phyloP scores from a whole-genome alignment of 37 sponge, comb jelly and placozoan species.

The Beroe ovata region DNA sequence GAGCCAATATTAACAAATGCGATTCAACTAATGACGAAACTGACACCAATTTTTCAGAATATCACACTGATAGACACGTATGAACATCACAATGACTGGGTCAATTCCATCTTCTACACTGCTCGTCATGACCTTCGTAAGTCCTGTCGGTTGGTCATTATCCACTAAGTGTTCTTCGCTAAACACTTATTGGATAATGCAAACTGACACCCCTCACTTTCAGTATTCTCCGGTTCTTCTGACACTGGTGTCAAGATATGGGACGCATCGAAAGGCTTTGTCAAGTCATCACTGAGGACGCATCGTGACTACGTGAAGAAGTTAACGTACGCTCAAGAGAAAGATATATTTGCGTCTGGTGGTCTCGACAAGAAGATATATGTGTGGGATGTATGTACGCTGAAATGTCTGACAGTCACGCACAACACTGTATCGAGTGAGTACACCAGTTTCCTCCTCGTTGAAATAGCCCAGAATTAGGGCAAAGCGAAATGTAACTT shows the following conservation, averaged over 20 bases:
- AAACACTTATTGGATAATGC: background rate
- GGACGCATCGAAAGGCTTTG: constrained; percentile 75
- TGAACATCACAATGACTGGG: constrained; percentile 98
- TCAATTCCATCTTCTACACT: constrained; percentile 81
- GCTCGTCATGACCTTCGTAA: constrained; percentile 17
- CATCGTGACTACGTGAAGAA: constrained; percentile 92
- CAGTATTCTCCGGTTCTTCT: constrained; percentile 94
- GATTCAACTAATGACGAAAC: too few species aligned
- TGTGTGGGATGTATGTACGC: constrained; percentile 88
- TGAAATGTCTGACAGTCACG: constrained; percentile 76
- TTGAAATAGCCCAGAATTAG: background rate
- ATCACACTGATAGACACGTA: constrained; percentile 28
- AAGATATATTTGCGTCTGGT: constrained; percentile 79
- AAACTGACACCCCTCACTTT: too few species aligned
- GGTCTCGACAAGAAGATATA: constrained; percentile 85
- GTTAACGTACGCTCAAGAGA: constrained; percentile 78
- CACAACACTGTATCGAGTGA: constrained; percentile 88
- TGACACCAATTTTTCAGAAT: too few species aligned
- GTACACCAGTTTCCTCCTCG: constrained; percentile 8
- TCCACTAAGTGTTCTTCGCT: background rate
- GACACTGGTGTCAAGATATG: constrained; percentile 89
- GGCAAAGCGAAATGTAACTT: background rate
- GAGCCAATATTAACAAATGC: too few species aligned
- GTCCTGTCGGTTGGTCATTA: background rate
- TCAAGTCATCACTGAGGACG: constrained; percentile 78